Base-by-base conservation (phyloP, 2,797 vertebrate genomes). In the Heterohyrax brucei region DNA sequence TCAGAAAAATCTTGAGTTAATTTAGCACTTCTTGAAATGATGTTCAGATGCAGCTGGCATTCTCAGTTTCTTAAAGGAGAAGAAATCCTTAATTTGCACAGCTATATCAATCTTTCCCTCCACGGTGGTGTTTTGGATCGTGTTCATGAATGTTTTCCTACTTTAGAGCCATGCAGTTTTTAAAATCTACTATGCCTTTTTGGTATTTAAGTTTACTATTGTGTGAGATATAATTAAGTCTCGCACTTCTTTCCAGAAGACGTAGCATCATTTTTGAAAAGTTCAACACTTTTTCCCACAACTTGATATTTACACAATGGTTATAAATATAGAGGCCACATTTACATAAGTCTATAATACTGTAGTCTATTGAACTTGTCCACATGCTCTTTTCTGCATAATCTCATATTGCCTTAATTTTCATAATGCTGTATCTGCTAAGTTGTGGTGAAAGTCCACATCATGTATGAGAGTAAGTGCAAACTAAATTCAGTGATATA, bases 21-120 rank as follows among this genome's bases (percentile, higher is more conserved):
- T 39, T 50, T 77, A 78, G 3, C 44, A 46, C 64, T 72, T 13
- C 75, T 21, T 64, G 39, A 76, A 50, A 46, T 10, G 62, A 21
- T 53, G 14, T 78, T 78, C 39, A 39, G 22, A n/a, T 89, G 4
- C 48, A 89, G 30, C 53, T 76, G n/a, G 0, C 26, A 48, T 59
- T 89, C 50, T 85, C 48, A 64, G 30, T 93, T 89, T 90, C 24
- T 26, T 78, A 83, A 56, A 56, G 30, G 62, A 46, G 26, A 84
- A 53, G 5, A 33, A 18, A 72, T 73, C 79, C 24, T 92, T 73
- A 33, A 80, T 81, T 50, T 76, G 12, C 68, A 39, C 5, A n/a
- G 19, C 7, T 62, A 61, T 68, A 30, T 50, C 62, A 76, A 10
- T 59, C 28, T 72, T 84, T 68, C 28, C 19, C 26, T 92, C 83